These are phyloP conservation scores for Petrosia ficiformis DNA, from an alignment of 37 sponge, comb jelly and placozoan genomes.

Conservation along the genomic window DNA sequence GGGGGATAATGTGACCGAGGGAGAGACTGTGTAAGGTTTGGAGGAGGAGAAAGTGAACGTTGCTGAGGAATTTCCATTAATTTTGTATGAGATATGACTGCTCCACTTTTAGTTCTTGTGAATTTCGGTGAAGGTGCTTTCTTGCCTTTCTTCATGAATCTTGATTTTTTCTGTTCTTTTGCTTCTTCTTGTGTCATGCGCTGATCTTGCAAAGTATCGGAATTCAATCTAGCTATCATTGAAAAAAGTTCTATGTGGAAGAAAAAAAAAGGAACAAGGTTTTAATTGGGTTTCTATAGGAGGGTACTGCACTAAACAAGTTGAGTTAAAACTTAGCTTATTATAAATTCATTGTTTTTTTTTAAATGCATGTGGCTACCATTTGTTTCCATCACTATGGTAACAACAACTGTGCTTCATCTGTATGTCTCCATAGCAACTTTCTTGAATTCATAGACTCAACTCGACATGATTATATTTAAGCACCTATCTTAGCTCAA, in stretches of 20 bases:
- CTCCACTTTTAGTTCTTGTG: conserved; percentile 19
- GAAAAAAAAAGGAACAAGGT: not conserved
- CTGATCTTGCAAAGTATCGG: conserved; percentile 54
- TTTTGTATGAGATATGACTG: not conserved
- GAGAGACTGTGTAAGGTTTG: not conserved
- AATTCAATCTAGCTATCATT: conserved; percentile 34
- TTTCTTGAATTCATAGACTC: no score
- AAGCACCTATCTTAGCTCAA: no score
- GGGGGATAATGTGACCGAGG: conserved; percentile 7
- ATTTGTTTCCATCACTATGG: no score
- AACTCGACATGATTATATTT: no score
- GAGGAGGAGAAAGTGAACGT: conserved; percentile 35
- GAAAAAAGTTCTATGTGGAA: conserved; percentile 37
- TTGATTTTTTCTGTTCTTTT: not conserved
- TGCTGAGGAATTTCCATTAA: not conserved
- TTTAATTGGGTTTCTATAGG: not conserved
- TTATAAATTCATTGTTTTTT: no score
- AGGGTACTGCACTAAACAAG: no score
- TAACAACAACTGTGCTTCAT: no score
- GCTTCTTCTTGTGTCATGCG: not conserved
- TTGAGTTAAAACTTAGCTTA: no score
- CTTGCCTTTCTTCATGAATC: not conserved
- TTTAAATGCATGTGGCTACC: no score
- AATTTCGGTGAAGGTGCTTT: not conserved
- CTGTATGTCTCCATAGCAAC: no score